Evolutionary conservation across 2,888 invertebrate genomes (phyloP).

Genomic region (Spodoptera littoralis): DNA sequence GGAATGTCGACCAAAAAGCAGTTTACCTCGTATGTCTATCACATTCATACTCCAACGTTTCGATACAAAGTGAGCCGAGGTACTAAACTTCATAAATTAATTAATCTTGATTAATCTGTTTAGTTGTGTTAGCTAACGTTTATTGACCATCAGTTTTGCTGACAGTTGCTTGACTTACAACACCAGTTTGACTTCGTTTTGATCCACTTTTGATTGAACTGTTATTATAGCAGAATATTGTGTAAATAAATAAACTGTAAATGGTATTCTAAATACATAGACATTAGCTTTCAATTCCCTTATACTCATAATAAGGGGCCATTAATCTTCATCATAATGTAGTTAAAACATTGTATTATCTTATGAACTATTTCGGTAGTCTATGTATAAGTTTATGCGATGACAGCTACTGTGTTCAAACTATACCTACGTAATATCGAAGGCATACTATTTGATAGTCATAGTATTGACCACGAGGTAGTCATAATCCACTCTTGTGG

Average conservation of each 20-base stretch:
- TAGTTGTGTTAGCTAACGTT: conserved; percentile 45
- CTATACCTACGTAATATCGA: too few species aligned
- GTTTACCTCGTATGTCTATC: conserved; percentile 1
- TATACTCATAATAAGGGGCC: too few species aligned
- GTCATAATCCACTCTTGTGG: too few species aligned
- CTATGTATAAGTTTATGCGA: too few species aligned
- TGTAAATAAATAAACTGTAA: background rate
- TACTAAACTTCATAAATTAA: conserved; percentile 44
- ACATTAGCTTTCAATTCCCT: too few species aligned
- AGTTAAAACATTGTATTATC: too few species aligned
- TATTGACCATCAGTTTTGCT: conserved; percentile 45
- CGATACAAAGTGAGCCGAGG: conserved; percentile 25
- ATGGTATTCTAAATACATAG: background rate
- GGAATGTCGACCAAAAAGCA: too few species aligned
- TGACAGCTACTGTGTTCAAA: too few species aligned
- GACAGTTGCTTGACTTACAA: conserved; percentile 37
- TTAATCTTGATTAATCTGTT: conserved; percentile 53
- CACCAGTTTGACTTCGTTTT: conserved; percentile 37
- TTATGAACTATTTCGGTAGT: too few species aligned
- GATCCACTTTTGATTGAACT: conserved; percentile 14
- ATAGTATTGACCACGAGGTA: too few species aligned
- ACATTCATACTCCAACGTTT: conserved; percentile 15
- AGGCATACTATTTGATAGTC: too few species aligned
- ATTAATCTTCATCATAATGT: too few species aligned
- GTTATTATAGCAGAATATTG: conserved; percentile 1